Evolutionary conservation across 1,140 invertebrate genomes (phyloP), one percentile per base, ranked within the genome.

Genomic region (Pseudomyrmex flavicornis): DNA sequence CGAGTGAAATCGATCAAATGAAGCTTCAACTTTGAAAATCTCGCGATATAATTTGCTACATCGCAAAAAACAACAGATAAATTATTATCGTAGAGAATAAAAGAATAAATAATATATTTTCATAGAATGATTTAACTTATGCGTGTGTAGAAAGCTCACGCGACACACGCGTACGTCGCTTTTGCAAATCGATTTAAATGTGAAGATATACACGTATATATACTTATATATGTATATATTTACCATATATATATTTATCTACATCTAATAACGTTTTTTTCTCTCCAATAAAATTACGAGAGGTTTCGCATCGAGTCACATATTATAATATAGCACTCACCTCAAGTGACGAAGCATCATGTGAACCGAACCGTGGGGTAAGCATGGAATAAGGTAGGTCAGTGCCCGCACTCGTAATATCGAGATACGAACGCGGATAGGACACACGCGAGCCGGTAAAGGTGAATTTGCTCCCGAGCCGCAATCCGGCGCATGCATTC

Each of bases 371-470:
- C 76, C 59, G 44, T 80, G 72, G 54, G 76, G 35, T 35, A 35
- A 35, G 35, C 35, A 35, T 35, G 5, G 44, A 35, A 10, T 52
- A 56, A 22, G 61, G 17, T 50, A 15, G 86, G 85, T 88, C 86
- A 79, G 70, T 88, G 86, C 50, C 85, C 85, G 35, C 8, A 56
- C 13, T 10, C 44, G 54, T 70, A 58, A 88, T 88, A 70, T 75
- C 59, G 74, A 88, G 86, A 88, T 88, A 88, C 85, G 54, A 52
- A 59, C 61, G 22, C 68, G 80, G 86, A 79, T 86, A 87, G 80
- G 26, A 76, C 85, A 84, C 86, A 88, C 86, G 86, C 86, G 80
- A 88, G 83, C 62, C 74, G 73, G 65, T 87, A 87, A 87, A 62
- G 86, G 61, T 58, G 69, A 88, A 87, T 88, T 88, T 87, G 63